Evolutionary conservation across 2,888 invertebrate genomes (phyloP).

Genomic region (Watsonalla binaria): DNA sequence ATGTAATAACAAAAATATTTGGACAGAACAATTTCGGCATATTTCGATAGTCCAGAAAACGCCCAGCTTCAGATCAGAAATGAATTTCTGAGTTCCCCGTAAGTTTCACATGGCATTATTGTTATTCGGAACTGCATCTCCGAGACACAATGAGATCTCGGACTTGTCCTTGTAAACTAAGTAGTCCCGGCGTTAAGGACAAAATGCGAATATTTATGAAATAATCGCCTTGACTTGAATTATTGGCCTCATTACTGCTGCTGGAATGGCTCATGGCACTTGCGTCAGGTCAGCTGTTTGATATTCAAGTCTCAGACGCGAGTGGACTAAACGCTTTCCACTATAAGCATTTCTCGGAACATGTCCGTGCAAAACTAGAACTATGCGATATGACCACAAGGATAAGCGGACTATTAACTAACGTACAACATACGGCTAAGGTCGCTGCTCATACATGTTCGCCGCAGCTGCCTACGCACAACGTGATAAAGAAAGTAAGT

Average conservation of each 20-base stretch:
- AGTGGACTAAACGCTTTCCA: slow-evolving; percentile 36
- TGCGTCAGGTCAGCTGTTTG: slow-evolving; percentile 22
- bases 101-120: too few relatives aligned
- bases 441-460: slow-evolving; percentile 20
- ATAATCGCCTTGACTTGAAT: slow-evolving; percentile 30
- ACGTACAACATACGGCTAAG: slow-evolving; percentile 19
- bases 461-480: slow-evolving; percentile 9
- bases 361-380: slow-evolving; percentile 10
- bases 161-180: background rate
- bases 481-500: slow-evolving; percentile 33
- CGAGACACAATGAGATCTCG: background rate
- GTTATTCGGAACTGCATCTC: background rate
- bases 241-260: slow-evolving; percentile 27
- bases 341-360: slow-evolving; percentile 30
- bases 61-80: too few relatives aligned
- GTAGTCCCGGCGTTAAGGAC: background rate
- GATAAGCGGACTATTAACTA: slow-evolving; percentile 22
- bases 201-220: slow-evolving; percentile 7
- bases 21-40: too few relatives aligned
- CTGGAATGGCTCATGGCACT: slow-evolving; percentile 24
- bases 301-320: slow-evolving; percentile 27
- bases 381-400: slow-evolving; percentile 18
- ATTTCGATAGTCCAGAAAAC: too few relatives aligned
- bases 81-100: too few relatives aligned
- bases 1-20: too few relatives aligned